Conservation (phyloP, 2,888 invertebrate species). For the Drosophila quinaria region DNA sequence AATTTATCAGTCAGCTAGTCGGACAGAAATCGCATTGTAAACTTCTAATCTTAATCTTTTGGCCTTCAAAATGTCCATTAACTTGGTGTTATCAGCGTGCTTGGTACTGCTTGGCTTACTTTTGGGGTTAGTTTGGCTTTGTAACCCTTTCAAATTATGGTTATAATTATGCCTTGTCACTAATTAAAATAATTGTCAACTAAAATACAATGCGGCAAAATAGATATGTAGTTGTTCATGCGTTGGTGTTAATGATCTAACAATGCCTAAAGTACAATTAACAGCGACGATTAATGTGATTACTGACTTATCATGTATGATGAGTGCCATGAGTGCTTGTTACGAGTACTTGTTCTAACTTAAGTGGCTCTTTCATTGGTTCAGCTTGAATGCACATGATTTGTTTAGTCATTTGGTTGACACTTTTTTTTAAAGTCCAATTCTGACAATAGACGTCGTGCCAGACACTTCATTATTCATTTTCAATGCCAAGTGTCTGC, state of each 20-base stretch:
- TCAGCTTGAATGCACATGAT: slow-evolving; percentile 46
- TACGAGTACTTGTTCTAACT: slow-evolving; percentile 19
- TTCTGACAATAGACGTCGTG: slow-evolving; percentile 34
- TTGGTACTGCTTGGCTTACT: slow-evolving; percentile 51
- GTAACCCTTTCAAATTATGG: slow-evolving; percentile 45
- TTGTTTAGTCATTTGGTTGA: slow-evolving; percentile 43
- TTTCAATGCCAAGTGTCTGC: slow-evolving; percentile 45
- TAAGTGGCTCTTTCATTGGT: slow-evolving; percentile 34
- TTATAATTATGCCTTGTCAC: slow-evolving; percentile 53
- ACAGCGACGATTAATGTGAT: slow-evolving; percentile 29
- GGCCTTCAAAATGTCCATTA: slow-evolving; percentile 46
- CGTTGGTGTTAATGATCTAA: slow-evolving; percentile 61
- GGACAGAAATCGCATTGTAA: neutral
- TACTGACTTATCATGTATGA: slow-evolving; percentile 30
- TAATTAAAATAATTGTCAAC: slow-evolving; percentile 65
- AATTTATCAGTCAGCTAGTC: neutral
- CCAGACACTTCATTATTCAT: slow-evolving; percentile 36
- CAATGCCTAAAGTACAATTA: slow-evolving; percentile 58
- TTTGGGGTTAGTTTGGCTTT: slow-evolving; percentile 50
- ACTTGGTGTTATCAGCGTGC: slow-evolving; percentile 48
- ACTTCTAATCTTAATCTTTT: slow-evolving; percentile 26
- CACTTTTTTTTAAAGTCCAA: slow-evolving; percentile 34
- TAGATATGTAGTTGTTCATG: slow-evolving; percentile 44
- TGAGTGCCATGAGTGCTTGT: slow-evolving; percentile 26
- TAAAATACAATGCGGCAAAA: slow-evolving; percentile 17